Percentiles rank a stretch among this genome's conserved stretches.
phyloP scores from a whole-genome alignment of 2,888 invertebrate species.

The Coelinius sp. region DNA sequence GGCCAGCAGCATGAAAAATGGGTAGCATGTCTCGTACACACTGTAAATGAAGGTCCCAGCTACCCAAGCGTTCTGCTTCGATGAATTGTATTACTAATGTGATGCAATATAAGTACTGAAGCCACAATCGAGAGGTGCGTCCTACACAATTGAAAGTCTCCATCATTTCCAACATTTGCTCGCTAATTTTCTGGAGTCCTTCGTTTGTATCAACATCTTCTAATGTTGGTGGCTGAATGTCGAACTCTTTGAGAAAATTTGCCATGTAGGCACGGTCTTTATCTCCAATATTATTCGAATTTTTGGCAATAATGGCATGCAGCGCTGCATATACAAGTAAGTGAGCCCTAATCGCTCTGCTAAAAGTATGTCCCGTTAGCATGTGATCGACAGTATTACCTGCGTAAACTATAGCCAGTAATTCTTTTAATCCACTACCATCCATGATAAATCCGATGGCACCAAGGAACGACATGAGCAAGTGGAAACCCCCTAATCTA shows the following conservation, averaged over 20 bases:
- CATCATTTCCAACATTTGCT: too few species aligned
- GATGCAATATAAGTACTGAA: too few species aligned
- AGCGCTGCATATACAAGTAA: neutral
- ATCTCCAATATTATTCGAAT: conserved; percentile 9
- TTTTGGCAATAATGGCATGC: neutral
- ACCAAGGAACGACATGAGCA: conserved; percentile 31
- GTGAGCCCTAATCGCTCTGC: conserved; percentile 51
- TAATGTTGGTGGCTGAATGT: neutral
- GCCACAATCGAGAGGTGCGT: too few species aligned
- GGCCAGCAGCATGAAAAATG: conserved; percentile 51
- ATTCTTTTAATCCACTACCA: conserved; percentile 23
- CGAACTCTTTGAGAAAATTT: neutral
- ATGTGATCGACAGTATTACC: neutral
- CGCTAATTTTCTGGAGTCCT: neutral
- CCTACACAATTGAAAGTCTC: too few species aligned
- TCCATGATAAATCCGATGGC: conserved; percentile 25
- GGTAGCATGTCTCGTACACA: too few species aligned
- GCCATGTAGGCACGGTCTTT: neutral
- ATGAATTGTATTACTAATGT: conserved; percentile 5
- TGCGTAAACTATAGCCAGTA: conserved; percentile 5
- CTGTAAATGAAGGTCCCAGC: conserved; percentile 3
- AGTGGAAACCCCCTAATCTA: too few species aligned
- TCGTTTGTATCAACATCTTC: neutral
- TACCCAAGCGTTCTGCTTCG: neutral
- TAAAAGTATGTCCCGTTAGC: conserved; percentile 51